Evolutionary conservation across 2,888 invertebrate genomes (phyloP), one percentile per base, ranked within the genome.

Genomic region (Hyalella azteca): DNA sequence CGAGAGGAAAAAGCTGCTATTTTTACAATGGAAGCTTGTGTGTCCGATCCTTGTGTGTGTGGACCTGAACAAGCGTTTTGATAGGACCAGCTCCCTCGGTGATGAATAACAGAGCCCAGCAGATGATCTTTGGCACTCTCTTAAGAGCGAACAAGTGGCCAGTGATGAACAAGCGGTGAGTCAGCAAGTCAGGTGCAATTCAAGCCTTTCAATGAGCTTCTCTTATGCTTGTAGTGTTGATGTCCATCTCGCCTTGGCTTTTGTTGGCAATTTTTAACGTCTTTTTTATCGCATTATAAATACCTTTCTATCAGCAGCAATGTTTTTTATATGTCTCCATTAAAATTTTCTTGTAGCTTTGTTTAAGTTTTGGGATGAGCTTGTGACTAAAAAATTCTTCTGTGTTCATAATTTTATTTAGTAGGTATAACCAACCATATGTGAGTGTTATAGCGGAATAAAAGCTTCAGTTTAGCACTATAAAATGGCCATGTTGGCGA

Each of bases 41-140:
- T 66, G 36, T 36, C 22, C 32, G 29, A 66, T 66, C 66, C 29
- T 66, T 66, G 66, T 66, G 66, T 45, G 45, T 66, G 66, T 66
- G 66, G 66, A 66, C 36, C 36, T 36, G 36, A 36, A 66, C 66
- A 66, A 66, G 66, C 66, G 66, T 66, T 66, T 66, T 66, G 66
- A 66, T 66, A 36, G 66, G 66, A 66, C 29, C 66, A 66, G 32
- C 66, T 66, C 66, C 66, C 32, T 66, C 66, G n/a, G 66, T 66
- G 66, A 66, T 66, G 66, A 36, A 66, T 66, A 36, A 36, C 66
- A 32, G 36, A 36, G 66, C 66, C 36, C 36, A 36, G n/a, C n/a
- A 66, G 66, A 66, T 36, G 66, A 32, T 66, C 66, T 66, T 66
- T 66, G 66, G 66, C 66, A 66, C 66, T 66, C 66, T 66, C 66